Base-by-base conservation (phyloP, 2,888 invertebrate species). In the Steromphala cineraria region DNA sequence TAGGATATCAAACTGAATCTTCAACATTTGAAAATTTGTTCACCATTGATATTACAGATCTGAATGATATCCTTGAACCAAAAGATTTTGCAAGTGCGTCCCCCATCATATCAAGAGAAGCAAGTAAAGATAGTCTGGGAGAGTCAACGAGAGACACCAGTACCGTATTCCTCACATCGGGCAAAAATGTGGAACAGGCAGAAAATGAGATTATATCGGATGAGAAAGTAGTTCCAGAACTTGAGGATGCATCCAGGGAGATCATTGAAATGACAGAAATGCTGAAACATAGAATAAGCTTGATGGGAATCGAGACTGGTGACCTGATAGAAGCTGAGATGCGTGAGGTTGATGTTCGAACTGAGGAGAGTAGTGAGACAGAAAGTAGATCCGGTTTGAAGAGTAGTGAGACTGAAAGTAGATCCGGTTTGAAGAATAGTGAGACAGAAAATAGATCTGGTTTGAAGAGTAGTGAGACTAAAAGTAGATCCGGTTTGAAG, bases 221-320 rank as follows among this genome's bases (percentile, higher is more conserved):
- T 28, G 71, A 71, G 31, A 36, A 36, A 17, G 13, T n/a, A 31
- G 31, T 19, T 8, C 71, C 31, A 15, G 71, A 71, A 71, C n/a
- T 71, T 3, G 71, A 71, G 19, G 19, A 28, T 40, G 71, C 71
- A 36, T 71, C 71, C 7, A 71, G 71, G 71, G 71, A 71, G 71
- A 36, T 71, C 15, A 71, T 71, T 13, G 36, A 71, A 36, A 71
- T 71, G 40, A 36, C 36, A 2, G 71, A 71, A n/a, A 71, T 71
- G 71, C 71, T 71, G 40, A 36, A 71, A 40, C 28, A 71, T 17
- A 71, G 71, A 71, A 71, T 71, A n/a, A 71, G 71, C 36, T 36
- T 71, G 19, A 17, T 71, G 0, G 71, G 40, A 36, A 40, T 36
- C 15, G 71, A 71, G 15, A 40, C 71, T 10, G 36, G 19, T 2